phyloP scores from a whole-genome alignment of 2,797 vertebrate species.

The Cossypha caffra region DNA sequence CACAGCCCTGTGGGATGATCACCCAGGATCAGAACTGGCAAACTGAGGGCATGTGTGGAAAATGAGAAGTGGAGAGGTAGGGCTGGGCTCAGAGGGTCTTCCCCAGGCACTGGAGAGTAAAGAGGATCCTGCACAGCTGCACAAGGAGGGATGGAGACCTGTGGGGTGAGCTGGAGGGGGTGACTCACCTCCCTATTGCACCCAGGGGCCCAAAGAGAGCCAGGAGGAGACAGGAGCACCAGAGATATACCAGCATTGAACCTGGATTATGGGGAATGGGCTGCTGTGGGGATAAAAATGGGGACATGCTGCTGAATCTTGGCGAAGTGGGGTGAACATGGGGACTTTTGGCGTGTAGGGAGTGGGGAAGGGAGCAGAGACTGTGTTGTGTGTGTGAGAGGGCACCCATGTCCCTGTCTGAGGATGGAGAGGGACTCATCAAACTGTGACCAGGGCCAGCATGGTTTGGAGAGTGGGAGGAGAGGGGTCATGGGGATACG shows the following conservation, averaged over 20 bases:
- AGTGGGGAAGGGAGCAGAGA: fast-evolving
- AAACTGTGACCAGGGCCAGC: background rate
- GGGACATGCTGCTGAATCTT: background rate
- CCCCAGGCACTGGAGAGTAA: fast-evolving
- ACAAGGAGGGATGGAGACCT: background rate
- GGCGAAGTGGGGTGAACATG: background rate
- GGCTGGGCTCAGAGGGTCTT: background rate
- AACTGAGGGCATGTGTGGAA: background rate
- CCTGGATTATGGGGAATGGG: background rate
- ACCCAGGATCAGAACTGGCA: background rate
- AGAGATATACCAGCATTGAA: fast-evolving
- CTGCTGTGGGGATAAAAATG: background rate
- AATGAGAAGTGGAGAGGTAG: background rate
- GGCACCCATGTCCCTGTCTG: fast-evolving
- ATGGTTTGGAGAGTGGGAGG: background rate
- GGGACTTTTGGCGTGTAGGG: fast-evolving
- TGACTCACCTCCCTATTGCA: background rate
- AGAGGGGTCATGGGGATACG: background rate
- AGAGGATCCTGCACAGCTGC: background rate
- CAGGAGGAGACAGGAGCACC: background rate
- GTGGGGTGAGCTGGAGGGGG: background rate
- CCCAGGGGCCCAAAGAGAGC: background rate
- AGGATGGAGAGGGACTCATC: background rate
- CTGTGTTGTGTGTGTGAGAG: fast-evolving
- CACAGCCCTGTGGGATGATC: background rate